phyloP scores from a whole-genome alignment of 2,888 invertebrate genomes.

The Panopea generosa region DNA sequence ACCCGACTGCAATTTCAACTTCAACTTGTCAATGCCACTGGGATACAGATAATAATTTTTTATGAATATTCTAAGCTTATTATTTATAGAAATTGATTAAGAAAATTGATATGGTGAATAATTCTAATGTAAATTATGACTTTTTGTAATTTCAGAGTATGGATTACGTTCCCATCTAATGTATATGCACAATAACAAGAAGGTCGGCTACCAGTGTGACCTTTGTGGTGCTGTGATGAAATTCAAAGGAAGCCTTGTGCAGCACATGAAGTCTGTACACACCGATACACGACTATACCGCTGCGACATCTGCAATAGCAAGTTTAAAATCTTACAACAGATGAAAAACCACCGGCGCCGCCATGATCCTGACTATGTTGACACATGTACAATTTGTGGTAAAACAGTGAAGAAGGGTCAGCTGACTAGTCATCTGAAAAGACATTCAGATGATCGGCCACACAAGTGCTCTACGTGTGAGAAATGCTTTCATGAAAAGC shows the following conservation, averaged over 20 bases:
- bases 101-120: too few relatives aligned
- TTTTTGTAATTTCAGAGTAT: conserved; percentile 37
- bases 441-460: conserved; percentile 27
- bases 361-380: conserved; percentile 30
- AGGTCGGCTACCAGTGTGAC: conserved; percentile 31
- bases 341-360: conserved; percentile 27
- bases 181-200: conserved; percentile 18
- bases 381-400: conserved; percentile 38
- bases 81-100: too few relatives aligned
- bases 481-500: conserved; percentile 33
- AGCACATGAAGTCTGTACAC: conserved; percentile 44
- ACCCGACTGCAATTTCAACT: too few relatives aligned
- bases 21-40: too few relatives aligned
- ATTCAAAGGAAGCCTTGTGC: conserved; percentile 30
- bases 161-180: conserved; percentile 11
- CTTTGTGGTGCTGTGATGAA: conserved; percentile 38
- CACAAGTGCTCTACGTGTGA: conserved; percentile 25
- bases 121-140: too few relatives aligned
- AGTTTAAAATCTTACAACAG: conserved; percentile 29
- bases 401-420: conserved; percentile 43
- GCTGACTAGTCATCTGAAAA: conserved; percentile 26
- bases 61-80: too few relatives aligned
- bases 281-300: conserved; percentile 20
- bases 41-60: too few relatives aligned
- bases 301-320: conserved; percentile 30